Evolutionary conservation across 2,113 vertebrate species (phyloP), one percentile per base, ranked within the genome.

Genomic region (Tinamus guttatus): DNA sequence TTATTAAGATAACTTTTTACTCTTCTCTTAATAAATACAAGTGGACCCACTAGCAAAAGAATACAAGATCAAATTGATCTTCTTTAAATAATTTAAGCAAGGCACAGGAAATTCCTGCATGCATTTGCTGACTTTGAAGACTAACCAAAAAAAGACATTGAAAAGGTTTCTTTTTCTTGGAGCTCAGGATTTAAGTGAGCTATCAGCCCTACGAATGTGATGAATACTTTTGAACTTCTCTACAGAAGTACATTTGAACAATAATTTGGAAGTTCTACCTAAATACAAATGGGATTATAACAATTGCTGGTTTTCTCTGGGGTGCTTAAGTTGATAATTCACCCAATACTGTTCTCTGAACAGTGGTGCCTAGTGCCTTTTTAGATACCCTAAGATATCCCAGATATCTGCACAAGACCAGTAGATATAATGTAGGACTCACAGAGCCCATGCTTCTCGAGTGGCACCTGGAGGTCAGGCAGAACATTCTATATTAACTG

Each of bases 91-190:
- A 96, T 94, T 90, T 95, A 82, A 96, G 45, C 47, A 65, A 92
- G 69, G 93, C 81, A 94, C 75, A 96, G 95, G 86, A 97, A 97
- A 98, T 97, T 96, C 95, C 91, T 96, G 58, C 63, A 94, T 92
- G 87, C 45, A 81, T 81, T 73, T 87, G 63, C 62, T 90, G 82
- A 96, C 94, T 95, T 97, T 96, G 80, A 97, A 97, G 85, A 85
- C 71, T 92, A 95, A 97, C 62, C 86, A 96, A 82, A 96, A 89
- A 73, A 41, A 75, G 63, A 32, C 70, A 45, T 82, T 93, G 49
- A 74, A 60, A 58, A 38, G 5, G 79, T 91, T 71, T 90, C 78
- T 95, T 96, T 95, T 90, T 90, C 78, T 97, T 97, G 89, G 94
- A 95, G 36, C 63, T 88, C 32, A 87, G 65, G 88, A 89, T 83